phyloP scores from a whole-genome alignment of 2,797 vertebrate genomes.

The Artibeus lituratus region DNA sequence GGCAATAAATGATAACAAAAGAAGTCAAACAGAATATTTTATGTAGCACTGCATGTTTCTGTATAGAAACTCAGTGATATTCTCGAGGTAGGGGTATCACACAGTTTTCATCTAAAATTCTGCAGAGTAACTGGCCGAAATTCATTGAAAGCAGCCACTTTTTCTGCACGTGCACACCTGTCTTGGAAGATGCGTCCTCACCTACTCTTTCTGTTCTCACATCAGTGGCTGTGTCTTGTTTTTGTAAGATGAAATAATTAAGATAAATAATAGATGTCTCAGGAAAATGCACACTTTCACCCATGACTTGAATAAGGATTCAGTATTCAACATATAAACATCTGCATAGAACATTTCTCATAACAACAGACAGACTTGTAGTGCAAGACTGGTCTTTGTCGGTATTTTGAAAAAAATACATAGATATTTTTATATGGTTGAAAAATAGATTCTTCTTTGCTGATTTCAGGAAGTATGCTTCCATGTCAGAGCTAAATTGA shows the following conservation, averaged over 20 bases:
- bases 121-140: background rate
- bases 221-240: background rate
- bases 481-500: background rate
- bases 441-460: background rate
- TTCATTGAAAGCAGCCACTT: background rate
- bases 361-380: background rate
- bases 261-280: background rate
- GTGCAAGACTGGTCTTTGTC: background rate
- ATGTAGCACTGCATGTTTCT: background rate
- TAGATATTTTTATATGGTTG: background rate
- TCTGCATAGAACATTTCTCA: background rate
- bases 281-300: background rate
- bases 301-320: background rate
- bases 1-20: background rate
- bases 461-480: background rate
- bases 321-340: background rate
- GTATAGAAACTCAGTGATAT: background rate
- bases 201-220: background rate
- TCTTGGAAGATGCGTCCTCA: background rate
- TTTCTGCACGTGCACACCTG: background rate
- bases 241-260: background rate
- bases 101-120: background rate
- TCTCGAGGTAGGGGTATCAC: background rate
- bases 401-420: background rate
- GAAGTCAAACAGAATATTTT: background rate